A percentile compares a stretch with the other conserved stretches of the same genome.
phyloP scores from a whole-genome alignment of 2,113 vertebrate genomes.

The Chionis minor region DNA sequence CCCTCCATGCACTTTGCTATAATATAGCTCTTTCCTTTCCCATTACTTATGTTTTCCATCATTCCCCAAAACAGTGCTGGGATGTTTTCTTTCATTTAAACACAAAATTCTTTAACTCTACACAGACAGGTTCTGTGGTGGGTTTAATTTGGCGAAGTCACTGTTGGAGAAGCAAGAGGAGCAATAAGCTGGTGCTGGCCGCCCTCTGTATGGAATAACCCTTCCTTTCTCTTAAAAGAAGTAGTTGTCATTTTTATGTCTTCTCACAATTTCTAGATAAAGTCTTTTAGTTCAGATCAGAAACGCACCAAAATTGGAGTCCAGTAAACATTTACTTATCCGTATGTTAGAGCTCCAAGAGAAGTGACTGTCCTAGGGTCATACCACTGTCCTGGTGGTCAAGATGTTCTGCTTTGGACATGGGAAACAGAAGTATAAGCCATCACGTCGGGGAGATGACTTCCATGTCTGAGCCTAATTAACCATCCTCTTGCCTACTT shows the following conservation, averaged over 20 bases:
- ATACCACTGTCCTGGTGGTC: background rate
- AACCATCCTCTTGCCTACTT: background rate
- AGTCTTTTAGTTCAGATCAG: background rate
- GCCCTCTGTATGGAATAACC: background rate
- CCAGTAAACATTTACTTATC: background rate
- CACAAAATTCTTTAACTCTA: constrained; percentile 35
- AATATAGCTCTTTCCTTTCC: constrained; percentile 7
- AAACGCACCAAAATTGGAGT: background rate
- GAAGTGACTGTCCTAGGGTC: background rate
- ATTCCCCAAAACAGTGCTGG: constrained; percentile 35
- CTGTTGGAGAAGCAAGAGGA: background rate
- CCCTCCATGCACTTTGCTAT: background rate
- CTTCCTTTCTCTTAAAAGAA: background rate
- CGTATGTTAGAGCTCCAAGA: background rate
- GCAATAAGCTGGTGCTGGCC: background rate
- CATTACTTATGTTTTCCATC: constrained; percentile 23
- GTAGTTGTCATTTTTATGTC: background rate
- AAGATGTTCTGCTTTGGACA: background rate
- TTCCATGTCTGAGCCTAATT: background rate
- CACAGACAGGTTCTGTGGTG: background rate
- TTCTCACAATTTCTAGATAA: background rate
- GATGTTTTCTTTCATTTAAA: background rate
- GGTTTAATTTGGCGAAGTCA: background rate
- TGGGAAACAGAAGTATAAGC: background rate
- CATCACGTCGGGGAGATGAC: background rate